A percentile compares a stretch with the other conserved stretches of the same genome.
phyloP scores from a whole-genome alignment of 2,113 vertebrate genomes.

The Serilophus lunatus region DNA sequence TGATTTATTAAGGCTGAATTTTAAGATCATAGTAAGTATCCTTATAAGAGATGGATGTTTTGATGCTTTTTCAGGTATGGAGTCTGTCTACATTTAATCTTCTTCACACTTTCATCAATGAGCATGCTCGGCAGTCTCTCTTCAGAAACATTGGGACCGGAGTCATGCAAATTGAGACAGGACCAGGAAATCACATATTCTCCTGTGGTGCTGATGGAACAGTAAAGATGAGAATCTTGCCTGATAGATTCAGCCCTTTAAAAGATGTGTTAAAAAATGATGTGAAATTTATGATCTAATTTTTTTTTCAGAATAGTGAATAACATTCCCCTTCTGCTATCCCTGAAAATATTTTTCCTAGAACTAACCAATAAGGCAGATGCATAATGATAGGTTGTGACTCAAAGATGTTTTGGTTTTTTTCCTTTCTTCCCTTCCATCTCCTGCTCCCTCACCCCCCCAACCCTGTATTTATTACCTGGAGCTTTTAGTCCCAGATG shows the following conservation, averaged over 20 bases:
- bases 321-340: background rate
- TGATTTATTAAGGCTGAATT: background rate
- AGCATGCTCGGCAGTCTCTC: constrained; percentile 94
- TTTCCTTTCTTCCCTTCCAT: background rate
- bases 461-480: constrained; percentile 50
- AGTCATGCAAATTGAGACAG: constrained; percentile 96
- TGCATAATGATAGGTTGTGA: constrained; percentile 48
- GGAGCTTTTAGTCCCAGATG: constrained; percentile 65
- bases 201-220: constrained; percentile 98
- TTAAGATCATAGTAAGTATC: background rate
- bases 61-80: constrained; percentile 85
- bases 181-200: constrained; percentile 91
- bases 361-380: constrained; percentile 51
- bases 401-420: constrained; percentile 1
- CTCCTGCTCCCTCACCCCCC: background rate
- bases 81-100: constrained; percentile 81
- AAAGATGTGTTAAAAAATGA: constrained; percentile 83
- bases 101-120: constrained; percentile 89
- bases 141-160: constrained; percentile 98
- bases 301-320: constrained; percentile 1
- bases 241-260: constrained; percentile 82
- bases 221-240: constrained; percentile 96
- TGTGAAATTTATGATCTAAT: constrained; percentile 88
- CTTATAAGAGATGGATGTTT: background rate
- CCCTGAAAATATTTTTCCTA: constrained; percentile 34